Base-by-base conservation (phyloP, 2,888 invertebrate genomes). In the Ormyrus nitidulus region DNA sequence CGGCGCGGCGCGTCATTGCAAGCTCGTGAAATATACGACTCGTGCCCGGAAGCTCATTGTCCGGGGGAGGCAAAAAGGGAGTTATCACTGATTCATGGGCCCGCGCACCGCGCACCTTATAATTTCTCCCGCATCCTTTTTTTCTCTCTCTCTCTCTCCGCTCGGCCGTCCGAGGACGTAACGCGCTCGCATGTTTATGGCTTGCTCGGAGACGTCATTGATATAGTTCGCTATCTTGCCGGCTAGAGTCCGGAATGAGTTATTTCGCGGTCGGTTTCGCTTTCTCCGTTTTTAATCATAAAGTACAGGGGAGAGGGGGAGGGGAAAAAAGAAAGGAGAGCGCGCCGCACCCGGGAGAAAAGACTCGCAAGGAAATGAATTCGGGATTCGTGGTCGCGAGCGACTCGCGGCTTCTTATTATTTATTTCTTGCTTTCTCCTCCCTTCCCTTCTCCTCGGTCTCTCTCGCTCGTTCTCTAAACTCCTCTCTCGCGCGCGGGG, bases 351-450 rank as follows among this genome's bases (percentile, higher is more conserved):
- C 56, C 56, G 48, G 49, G 59, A 66, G 65, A 59, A 46, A 19
- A 53, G 53, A 6, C 70, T 13, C 19, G 71, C 53, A 68, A 64
- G 62, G 72, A 77, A 66, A 65, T 72, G 76, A 66, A 66, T 75
- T 48, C 19, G 49, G 7, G 48, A 72, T 53, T 66, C 62, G 70
- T 51, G 70, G 58, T 65, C 56, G 34, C 34, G 70, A 51, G n/a
- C 11, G 66, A 48, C 51, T 59, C 19, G 59, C 58, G 49, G 44
- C 82, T 79, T 79, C 79, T 84, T 83, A 83, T 83, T 83, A 83
- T 85, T 85, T 70, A 77, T 77, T 77, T 76, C 62, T n/a, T 44
- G 19, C 49, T 11, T 58, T 49, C n/a, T 84, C 84, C n/a, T 68
- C 11, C 10, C 46, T 0, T n/a, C 13, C 5, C 7, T 46, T 19